Base-by-base conservation (phyloP, 2,797 vertebrate species). In the Eulemur rubriventer region DNA sequence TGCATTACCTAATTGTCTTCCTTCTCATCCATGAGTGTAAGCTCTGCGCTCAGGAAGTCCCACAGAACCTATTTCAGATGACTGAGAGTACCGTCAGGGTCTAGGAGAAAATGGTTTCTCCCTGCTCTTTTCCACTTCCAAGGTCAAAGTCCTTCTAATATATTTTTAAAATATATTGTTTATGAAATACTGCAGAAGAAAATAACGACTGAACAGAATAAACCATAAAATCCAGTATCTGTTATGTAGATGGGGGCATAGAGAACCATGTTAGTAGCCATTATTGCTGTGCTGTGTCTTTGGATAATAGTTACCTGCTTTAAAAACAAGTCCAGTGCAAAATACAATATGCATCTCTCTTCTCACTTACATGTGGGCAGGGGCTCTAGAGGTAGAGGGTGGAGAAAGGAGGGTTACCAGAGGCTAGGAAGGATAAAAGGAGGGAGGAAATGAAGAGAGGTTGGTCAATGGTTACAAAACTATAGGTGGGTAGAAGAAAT, bases 11-110 rank as follows among this genome's bases (percentile, higher is more conserved):
- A 89, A 89, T 79, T 67, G 41, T 84, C 82, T 4, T 0, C 59
- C 35, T 59, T 12, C 18, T n/a, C 92, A 28, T 26, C 52, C 8
- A 52, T 38, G 52, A 33, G 12, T 35, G 59, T 17, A 93, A 95
- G 55, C 2, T 83, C 83, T 26, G 86, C 67, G 89, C 88, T 94
- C 57, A 84, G 52, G 57, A 10, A 75, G 48, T 70, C n/a, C 82
- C 93, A 94, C 4, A 93, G 78, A 78, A 83, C 87, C 69, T 57
- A 84, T 41, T 96, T 92, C 95, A 96, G 72, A 43, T 95, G 67
- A 93, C 7, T 94, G 57, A 76, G 96, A 96, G 79, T 70, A 91
- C 41, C 73, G 65, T 22, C 20, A 3, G 79, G 70, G 46, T 70
- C 41, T 76, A 16, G 26, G 43, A 65, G 11, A 73, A 85, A 80